These are phyloP conservation scores for Watsonalla binaria DNA, from an alignment of 2,888 invertebrate species.

Conservation along the genomic window DNA sequence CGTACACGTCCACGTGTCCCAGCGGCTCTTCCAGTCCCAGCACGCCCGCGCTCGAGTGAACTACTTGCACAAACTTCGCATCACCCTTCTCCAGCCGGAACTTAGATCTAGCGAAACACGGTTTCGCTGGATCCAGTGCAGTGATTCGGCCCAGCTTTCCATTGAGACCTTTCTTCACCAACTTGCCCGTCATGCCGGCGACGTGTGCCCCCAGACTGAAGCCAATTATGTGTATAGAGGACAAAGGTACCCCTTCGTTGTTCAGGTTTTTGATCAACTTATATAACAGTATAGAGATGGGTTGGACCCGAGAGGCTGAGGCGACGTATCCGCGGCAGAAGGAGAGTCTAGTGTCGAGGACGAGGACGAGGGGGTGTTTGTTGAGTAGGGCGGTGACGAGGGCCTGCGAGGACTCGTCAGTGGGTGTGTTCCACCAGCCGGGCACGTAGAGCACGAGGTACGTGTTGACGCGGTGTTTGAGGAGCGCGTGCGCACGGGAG, in stretches of 20 bases:
- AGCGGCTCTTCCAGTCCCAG: conserved; percentile 52
- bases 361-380: conserved; percentile 39
- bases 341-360: conserved; percentile 51
- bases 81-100: conserved; percentile 42
- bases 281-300: conserved; percentile 45
- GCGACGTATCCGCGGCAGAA: conserved; percentile 60
- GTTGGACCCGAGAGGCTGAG: conserved; percentile 49
- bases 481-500: conserved; percentile 23
- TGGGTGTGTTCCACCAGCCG: conserved; percentile 66
- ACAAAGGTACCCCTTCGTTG: conserved; percentile 47
- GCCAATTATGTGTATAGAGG: conserved; percentile 78
- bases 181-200: conserved; percentile 67
- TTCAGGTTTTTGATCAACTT: conserved; percentile 40
- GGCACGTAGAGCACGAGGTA: conserved; percentile 54
- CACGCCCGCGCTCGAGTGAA: conserved; percentile 62
- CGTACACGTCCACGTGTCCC: conserved; percentile 62
- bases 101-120: conserved; percentile 49
- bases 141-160: conserved; percentile 48
- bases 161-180: conserved; percentile 39
- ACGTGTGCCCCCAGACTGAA: conserved; percentile 82
- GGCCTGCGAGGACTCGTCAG: conserved; percentile 51
- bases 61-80: conserved; percentile 59
- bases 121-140: conserved; percentile 63
- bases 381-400: conserved; percentile 46
- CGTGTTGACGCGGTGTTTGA: conserved; percentile 11